phyloP scores from a whole-genome alignment of 2,797 vertebrate genomes.

The Siniperca obscura region DNA sequence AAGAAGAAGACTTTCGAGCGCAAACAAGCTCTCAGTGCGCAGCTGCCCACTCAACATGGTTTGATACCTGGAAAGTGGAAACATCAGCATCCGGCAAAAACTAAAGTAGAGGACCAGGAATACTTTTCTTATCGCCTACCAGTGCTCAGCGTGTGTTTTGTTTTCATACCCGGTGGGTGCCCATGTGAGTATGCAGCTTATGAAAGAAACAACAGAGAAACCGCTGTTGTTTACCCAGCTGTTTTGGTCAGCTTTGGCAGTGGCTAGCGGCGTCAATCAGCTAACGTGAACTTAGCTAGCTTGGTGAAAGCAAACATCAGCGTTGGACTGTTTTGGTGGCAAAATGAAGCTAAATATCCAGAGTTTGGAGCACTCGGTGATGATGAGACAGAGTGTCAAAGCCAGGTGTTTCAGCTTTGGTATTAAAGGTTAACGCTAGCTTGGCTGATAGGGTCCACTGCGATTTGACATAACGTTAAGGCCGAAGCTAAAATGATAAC shows the following conservation, averaged over 20 bases:
- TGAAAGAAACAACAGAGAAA: background rate
- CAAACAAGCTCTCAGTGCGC: slow-evolving; percentile 68
- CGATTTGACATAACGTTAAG: slow-evolving; percentile 58
- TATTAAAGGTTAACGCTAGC: slow-evolving; percentile 22
- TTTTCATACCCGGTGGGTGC: background rate
- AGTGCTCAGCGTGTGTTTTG: background rate
- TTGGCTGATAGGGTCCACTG: slow-evolving; percentile 45
- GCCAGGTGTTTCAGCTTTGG: background rate
- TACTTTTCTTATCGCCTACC: background rate
- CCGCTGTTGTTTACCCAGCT: slow-evolving; percentile 67
- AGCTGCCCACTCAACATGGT: slow-evolving; percentile 72
- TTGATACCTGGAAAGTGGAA: slow-evolving; percentile 56
- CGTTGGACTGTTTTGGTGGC: background rate
- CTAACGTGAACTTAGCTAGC: slow-evolving; percentile 69
- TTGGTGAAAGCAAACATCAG: background rate
- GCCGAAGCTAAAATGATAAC: slow-evolving; percentile 48
- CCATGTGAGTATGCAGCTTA: slow-evolving; percentile 52
- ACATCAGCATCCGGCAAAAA: slow-evolving; percentile 54
- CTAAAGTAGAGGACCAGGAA: slow-evolving; percentile 18
- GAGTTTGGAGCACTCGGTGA: background rate
- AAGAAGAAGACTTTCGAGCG: slow-evolving; percentile 13
- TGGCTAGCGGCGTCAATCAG: slow-evolving; percentile 59
- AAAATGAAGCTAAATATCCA: background rate
- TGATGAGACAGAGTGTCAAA: background rate
- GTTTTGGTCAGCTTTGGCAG: slow-evolving; percentile 72